Evolutionary conservation across 2,888 invertebrate species (phyloP).

Genomic region (Buathra laborator): DNA sequence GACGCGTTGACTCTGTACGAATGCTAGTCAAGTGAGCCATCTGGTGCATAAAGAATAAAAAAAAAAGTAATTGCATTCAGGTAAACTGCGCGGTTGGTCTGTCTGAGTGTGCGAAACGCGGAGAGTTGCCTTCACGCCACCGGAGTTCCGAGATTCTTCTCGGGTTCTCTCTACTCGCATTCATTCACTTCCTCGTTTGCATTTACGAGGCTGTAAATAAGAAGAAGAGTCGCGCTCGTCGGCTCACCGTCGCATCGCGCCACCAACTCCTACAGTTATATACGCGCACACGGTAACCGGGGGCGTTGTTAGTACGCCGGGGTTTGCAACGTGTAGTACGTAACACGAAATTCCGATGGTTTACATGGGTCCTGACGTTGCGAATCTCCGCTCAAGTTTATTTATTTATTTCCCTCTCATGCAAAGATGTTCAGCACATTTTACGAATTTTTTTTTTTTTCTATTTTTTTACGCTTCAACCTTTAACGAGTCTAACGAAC

Average conservation of each 20-base stretch:
- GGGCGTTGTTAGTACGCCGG: background rate
- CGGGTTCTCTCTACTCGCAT: constrained; percentile 3
- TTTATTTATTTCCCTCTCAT: background rate
- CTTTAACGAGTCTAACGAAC: constrained; percentile 53
- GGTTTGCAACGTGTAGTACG: background rate
- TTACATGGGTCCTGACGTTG: background rate
- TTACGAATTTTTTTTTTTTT: no score
- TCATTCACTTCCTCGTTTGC: constrained; percentile 35
- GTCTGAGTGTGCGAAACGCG: constrained; percentile 10
- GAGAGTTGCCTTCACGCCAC: background rate
- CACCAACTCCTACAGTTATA: background rate
- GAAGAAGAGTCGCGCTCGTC: background rate
- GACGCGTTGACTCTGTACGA: constrained; percentile 16
- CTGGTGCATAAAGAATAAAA: constrained; percentile 6
- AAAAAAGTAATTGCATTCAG: constrained; percentile 27
- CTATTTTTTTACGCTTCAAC: constrained; percentile 56
- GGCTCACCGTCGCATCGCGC: background rate
- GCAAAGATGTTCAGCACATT: no score
- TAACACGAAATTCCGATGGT: constrained; percentile 2
- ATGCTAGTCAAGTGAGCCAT: constrained; percentile 27
- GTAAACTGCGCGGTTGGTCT: constrained; percentile 10
- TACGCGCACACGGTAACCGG: background rate
- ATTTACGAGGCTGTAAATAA: constrained; percentile 45
- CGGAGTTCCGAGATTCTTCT: constrained; percentile 15
- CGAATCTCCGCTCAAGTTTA: background rate